Evolutionary conservation across 1,140 invertebrate genomes (phyloP).

Genomic region (Trichonephila clavipes): DNA sequence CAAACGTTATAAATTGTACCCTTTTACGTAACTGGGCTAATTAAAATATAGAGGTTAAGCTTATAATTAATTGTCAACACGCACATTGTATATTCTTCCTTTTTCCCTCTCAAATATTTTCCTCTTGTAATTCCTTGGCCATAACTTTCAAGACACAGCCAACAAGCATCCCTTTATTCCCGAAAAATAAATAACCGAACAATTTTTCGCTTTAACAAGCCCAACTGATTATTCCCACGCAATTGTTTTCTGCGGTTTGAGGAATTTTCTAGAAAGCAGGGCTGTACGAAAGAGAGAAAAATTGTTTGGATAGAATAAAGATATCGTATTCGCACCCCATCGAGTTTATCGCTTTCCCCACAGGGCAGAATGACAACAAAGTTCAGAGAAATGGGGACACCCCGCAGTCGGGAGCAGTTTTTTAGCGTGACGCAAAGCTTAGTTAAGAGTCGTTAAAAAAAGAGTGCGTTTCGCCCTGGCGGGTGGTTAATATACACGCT

Average conservation of each 20-base stretch:
- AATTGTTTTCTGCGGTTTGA: slow-evolving; percentile 20
- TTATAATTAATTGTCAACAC: too few species aligned
- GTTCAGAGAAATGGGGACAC: background rate
- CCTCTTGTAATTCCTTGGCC: background rate
- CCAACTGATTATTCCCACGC: background rate
- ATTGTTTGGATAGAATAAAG: background rate
- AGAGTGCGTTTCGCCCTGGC: background rate
- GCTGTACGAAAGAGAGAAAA: background rate
- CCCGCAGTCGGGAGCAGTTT: background rate
- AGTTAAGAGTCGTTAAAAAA: slow-evolving; percentile 30
- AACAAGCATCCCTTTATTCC: background rate
- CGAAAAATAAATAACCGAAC: background rate
- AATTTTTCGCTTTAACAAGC: background rate
- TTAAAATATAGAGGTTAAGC: too few species aligned
- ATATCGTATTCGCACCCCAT: slow-evolving; percentile 16
- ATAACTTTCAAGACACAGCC: background rate
- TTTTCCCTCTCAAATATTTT: background rate
- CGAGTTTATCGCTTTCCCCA: background rate
- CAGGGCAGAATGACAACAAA: slow-evolving; percentile 14
- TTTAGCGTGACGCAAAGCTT: slow-evolving; percentile 6
- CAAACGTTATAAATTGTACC: too few species aligned
- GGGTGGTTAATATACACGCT: background rate
- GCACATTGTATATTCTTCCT: too few species aligned
- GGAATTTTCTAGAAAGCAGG: background rate
- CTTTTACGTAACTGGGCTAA: too few species aligned